A percentile compares a stretch with the other conserved stretches of the same genome.
Conservation (phyloP, 2,888 invertebrate species). For the Leucoptera coffeella region DNA sequence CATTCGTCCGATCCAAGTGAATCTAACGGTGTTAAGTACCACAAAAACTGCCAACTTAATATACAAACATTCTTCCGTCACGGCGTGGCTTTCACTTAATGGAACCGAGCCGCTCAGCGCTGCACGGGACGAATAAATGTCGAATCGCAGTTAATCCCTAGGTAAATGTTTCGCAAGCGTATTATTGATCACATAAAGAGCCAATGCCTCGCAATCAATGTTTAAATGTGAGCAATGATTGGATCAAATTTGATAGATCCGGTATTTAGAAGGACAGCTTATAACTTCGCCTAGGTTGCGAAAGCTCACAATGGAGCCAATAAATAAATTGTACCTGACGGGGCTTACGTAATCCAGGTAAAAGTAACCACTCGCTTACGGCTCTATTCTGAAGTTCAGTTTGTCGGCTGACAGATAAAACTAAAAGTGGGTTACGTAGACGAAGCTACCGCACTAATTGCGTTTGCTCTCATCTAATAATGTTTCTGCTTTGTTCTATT, state of each 20-base stretch:
- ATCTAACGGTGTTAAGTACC: constrained; percentile 7
- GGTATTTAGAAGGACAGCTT: too few relatives aligned
- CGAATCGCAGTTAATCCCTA: too few relatives aligned
- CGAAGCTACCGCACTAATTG: too few relatives aligned
- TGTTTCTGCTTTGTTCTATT: too few relatives aligned
- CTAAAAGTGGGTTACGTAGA: constrained; percentile 1
- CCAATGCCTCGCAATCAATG: too few relatives aligned
- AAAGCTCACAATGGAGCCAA: constrained; percentile 38
- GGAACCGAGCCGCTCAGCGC: too few relatives aligned
- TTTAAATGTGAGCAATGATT: too few relatives aligned
- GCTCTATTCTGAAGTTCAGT: constrained; percentile 35
- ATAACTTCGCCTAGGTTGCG: constrained; percentile 45
- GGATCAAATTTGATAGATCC: too few relatives aligned
- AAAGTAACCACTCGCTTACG: constrained; percentile 37
- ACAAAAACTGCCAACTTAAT: constrained; percentile 10
- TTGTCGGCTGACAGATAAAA: constrained; percentile 3
- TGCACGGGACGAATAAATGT: too few relatives aligned
- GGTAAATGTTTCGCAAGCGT: too few relatives aligned
- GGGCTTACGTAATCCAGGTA: constrained; percentile 39
- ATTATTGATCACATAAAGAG: too few relatives aligned
- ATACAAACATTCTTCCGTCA: constrained; percentile 10
- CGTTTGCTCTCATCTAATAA: too few relatives aligned
- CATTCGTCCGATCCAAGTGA: constrained; percentile 1
- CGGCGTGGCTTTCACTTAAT: constrained; percentile 15
- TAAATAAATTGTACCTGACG: constrained; percentile 44